These are phyloP conservation scores for Portevinia maculata DNA, from an alignment of 2,888 invertebrate species.

Conservation along the genomic window DNA sequence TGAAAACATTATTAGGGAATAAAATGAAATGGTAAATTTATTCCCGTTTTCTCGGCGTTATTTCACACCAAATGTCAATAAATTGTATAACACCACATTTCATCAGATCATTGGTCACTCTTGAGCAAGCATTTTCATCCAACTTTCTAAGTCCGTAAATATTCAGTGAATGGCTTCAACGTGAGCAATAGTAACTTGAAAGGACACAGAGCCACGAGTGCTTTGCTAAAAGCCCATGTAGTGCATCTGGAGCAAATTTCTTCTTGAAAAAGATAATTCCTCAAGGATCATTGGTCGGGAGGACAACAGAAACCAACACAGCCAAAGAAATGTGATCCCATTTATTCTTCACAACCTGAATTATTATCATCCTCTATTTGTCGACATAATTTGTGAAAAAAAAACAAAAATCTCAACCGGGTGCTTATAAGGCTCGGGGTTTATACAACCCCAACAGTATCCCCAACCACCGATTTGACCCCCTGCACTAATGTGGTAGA, in stretches of 20 bases:
- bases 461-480: conserved; percentile 21
- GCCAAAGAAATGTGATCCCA: background rate
- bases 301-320: background rate
- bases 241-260: background rate
- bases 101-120: no score
- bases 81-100: no score
- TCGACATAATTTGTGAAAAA: background rate
- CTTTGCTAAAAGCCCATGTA: no score
- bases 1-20: no score
- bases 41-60: no score
- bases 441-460: conserved; percentile 14
- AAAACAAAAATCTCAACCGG: conserved; percentile 2
- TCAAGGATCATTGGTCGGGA: conserved; percentile 10
- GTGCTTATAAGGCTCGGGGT: background rate
- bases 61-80: no score
- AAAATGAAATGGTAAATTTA: no score
- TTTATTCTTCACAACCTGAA: conserved; percentile 6
- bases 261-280: background rate
- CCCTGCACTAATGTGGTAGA: conserved; percentile 26
- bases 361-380: conserved; percentile 17
- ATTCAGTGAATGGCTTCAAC: no score
- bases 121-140: no score
- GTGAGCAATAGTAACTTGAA: no score
- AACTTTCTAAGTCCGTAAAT: no score
- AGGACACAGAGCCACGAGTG: no score